Conservation (phyloP, 2,797 vertebrate species). For the Pangasius djambal region DNA sequence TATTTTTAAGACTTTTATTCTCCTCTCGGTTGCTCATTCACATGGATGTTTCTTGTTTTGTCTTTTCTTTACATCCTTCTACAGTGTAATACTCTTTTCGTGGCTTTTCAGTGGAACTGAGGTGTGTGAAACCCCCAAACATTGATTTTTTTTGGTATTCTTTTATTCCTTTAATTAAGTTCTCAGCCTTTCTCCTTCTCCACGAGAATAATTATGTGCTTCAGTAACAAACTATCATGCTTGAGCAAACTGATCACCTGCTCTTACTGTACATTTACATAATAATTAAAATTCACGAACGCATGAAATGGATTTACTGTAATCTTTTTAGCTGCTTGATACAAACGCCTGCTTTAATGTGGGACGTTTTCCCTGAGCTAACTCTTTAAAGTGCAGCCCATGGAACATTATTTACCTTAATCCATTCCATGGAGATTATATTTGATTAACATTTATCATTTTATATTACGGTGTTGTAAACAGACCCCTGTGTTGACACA, state of each 20-base stretch:
- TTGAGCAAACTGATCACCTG: slow-evolving; percentile 21
- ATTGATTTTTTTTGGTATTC: slow-evolving; percentile 40
- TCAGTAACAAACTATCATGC: slow-evolving; percentile 34
- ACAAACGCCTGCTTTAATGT: neutral
- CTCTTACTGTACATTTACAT: slow-evolving; percentile 50
- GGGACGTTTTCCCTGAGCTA: neutral
- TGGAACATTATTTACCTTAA: slow-evolving; percentile 8
- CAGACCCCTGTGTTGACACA: neutral
- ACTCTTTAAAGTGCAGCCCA: neutral
- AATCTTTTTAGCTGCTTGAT: slow-evolving; percentile 33
- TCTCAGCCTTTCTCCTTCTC: slow-evolving; percentile 16
- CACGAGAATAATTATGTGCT: slow-evolving; percentile 38
- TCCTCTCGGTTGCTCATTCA: neutral
- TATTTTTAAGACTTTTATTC: neutral
- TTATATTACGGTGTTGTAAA: slow-evolving; percentile 23
- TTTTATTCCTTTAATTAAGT: slow-evolving; percentile 46
- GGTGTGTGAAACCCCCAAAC: slow-evolving; percentile 36
- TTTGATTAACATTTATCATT: slow-evolving; percentile 38
- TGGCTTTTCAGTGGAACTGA: slow-evolving; percentile 2
- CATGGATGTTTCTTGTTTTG: neutral
- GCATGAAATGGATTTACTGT: slow-evolving; percentile 42
- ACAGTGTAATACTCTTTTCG: neutral
- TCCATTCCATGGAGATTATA: slow-evolving; percentile 26
- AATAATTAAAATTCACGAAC: slow-evolving; percentile 45
- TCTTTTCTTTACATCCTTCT: neutral